Evolutionary conservation across 2,888 invertebrate species (phyloP), one percentile per base, ranked within the genome.

Genomic region (Synanthedon formicaeformis): DNA sequence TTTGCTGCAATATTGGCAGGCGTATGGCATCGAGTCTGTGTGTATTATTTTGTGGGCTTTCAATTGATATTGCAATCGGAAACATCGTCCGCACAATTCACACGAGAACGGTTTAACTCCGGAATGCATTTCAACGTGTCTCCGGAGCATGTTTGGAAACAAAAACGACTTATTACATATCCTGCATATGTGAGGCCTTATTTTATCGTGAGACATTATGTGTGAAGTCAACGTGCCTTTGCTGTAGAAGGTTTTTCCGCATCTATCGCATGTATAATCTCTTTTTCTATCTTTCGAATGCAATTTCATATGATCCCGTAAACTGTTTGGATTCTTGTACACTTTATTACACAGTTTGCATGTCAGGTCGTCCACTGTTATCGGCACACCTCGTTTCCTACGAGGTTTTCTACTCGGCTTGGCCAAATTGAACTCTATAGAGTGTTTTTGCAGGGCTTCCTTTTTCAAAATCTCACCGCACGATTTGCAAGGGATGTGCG

Each of bases 11-110:
- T 91, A 92, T 65, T 92, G 91, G 61, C 94, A 94, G 2, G 91
- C 88, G 60, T 92, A 92, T 1, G 94, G 94, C 92, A 93, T 92
- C 1, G 91, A 91, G 6, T 94, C 94, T 0, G 94, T 94, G 60
- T 94, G 94, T 12, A 93, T 92, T 40, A 94, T 89, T 66, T 91
- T 91, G 67, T 94, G 94, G 13, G 93, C 92, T 51, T 91, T 90
- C 52, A 94, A 75, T 14, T 94, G 93, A 48, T 93, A 92, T 52
- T 92, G 90, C 57, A 94, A 90, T 10, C 93, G 81, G 52, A 87
- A 88, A 55, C 81, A 78, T 0, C 83, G 60, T 0, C 84, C 86
- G 8, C 88, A 88, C 50, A 81, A 78, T 40, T 88, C 86, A 54
- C 88, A 88, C 0, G 84, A 78, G 52, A 73, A 86, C 0, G 85